A percentile compares a stretch with the other conserved stretches of the same genome.
Conservation (phyloP, 2,113 vertebrate genomes). For the Dendropsophus ebraccatus region DNA sequence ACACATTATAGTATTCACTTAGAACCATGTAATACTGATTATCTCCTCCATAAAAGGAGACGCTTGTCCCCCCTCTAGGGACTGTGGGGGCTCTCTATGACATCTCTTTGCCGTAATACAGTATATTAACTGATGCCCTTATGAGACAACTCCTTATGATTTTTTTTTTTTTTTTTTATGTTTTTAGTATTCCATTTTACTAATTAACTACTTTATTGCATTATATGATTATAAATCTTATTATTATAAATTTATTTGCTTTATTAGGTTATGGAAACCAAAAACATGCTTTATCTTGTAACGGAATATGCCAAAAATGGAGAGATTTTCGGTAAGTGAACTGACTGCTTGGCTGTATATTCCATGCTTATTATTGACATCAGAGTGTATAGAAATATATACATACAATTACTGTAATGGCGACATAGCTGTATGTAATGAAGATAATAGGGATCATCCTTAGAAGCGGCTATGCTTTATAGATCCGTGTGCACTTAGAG, state of each 20-base stretch:
- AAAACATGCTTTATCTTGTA: conserved; percentile 98
- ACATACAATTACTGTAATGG: not conserved
- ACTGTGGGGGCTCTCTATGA: too few relatives aligned
- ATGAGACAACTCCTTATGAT: too few relatives aligned
- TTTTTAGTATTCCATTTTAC: too few relatives aligned
- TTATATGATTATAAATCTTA: not conserved
- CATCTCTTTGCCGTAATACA: too few relatives aligned
- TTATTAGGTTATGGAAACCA: conserved; percentile 96
- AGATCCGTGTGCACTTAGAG: not conserved
- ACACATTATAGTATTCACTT: too few relatives aligned
- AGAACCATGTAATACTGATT: too few relatives aligned
- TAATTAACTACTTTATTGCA: too few relatives aligned
- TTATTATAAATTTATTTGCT: not conserved
- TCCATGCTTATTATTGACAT: not conserved
- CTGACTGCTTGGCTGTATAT: not conserved
- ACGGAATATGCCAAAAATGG: conserved; percentile 98
- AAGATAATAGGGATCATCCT: not conserved
- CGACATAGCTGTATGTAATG: not conserved
- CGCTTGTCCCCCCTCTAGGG: too few relatives aligned
- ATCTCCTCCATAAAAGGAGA: too few relatives aligned
- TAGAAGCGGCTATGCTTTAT: not conserved
- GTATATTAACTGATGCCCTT: not conserved
- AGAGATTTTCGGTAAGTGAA: conserved; percentile 93
- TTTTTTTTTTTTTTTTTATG: too few relatives aligned
- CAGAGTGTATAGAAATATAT: not conserved